Base-by-base conservation (phyloP, 2,888 invertebrate species). In the Tenthredo notha region DNA sequence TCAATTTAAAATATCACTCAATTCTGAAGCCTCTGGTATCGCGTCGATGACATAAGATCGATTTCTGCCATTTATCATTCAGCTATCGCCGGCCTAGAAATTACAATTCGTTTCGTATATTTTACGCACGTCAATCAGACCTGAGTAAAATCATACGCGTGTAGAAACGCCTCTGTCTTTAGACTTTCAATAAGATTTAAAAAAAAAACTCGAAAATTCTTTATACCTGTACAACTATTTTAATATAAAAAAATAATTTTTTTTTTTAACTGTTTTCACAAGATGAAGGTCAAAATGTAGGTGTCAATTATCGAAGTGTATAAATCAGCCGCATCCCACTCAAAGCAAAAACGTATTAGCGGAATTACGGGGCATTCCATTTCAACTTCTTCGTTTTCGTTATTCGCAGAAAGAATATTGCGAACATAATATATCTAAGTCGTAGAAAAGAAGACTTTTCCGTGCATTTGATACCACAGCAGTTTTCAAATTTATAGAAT, bases 81-180 rank as follows among this genome's bases (percentile, higher is more conserved):
- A 12, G 21, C 74, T 43, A 74, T 43, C 43, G 43, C 12, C 74
- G 40, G 47, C 25, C 43, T 74, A 43, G 21, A 43, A 74, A 74
- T 43, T 47, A 47, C n/a, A 29, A 74, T 40, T 47, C 74, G 43
- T 74, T 47, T 74, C 43, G 43, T 74, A 74, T 40, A 43, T 74
- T 74, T 40, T 43, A 74, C 43, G 15, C 74, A 4, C 12, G 40
- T 74, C 74, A 74, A n/a, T 74, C 74, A 74, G 12, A 74, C 43
- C 2, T 5, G 5, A 47, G 74, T 47, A 43, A 21, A 74, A 74
- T 21, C 15, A 21, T 21, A 21, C 6, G 3, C 74, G 74, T 21
- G 15, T 72, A 40, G 33, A 72, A 29, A 72, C n/a, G 15, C 43
- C 43, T 21, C 40, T n/a, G 4, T 43, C 1, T 74, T 43, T 29